These are phyloP conservation scores for Pseudanteris insignis DNA, from an alignment of 2,888 invertebrate genomes.

Conservation along the genomic window DNA sequence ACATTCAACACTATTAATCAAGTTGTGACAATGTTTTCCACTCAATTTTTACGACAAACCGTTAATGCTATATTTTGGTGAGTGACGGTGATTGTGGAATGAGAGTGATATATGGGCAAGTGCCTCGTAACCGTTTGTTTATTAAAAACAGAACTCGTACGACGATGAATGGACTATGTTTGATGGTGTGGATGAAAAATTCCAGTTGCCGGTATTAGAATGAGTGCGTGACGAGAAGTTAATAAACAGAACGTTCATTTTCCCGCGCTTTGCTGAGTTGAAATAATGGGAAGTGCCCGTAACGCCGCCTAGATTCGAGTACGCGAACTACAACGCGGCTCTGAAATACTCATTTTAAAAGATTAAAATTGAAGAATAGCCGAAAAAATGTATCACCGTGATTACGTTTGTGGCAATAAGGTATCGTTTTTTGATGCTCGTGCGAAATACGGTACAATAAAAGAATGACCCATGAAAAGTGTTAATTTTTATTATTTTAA, in stretches of 20 bases:
- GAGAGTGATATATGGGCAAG: slow-evolving; percentile 57
- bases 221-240: slow-evolving; percentile 11
- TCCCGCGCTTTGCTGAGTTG: slow-evolving; percentile 7
- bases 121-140: slow-evolving; percentile 58
- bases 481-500: slow-evolving; percentile 14
- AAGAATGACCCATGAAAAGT: slow-evolving; percentile 4
- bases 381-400: slow-evolving; percentile 19
- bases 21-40: too few relatives aligned
- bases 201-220: slow-evolving; percentile 47
- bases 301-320: slow-evolving; percentile 9
- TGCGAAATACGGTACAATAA: slow-evolving; percentile 22
- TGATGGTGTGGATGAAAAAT: slow-evolving; percentile 50
- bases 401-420: slow-evolving; percentile 37
- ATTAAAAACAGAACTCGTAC: slow-evolving; percentile 43
- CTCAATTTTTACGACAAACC: too few relatives aligned
- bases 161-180: slow-evolving; percentile 52
- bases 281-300: slow-evolving; percentile 14
- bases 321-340: too few relatives aligned
- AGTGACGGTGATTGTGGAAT: slow-evolving; percentile 9
- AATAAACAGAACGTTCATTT: slow-evolving; percentile 5
- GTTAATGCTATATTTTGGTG: too few relatives aligned
- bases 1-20: too few relatives aligned
- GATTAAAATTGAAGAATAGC: too few relatives aligned
- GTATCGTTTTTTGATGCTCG: slow-evolving; percentile 19
- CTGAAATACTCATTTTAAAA: too few relatives aligned